These are phyloP conservation scores for Spermophilus dauricus DNA, from an alignment of 2,113 vertebrate genomes.

Conservation along the genomic window DNA sequence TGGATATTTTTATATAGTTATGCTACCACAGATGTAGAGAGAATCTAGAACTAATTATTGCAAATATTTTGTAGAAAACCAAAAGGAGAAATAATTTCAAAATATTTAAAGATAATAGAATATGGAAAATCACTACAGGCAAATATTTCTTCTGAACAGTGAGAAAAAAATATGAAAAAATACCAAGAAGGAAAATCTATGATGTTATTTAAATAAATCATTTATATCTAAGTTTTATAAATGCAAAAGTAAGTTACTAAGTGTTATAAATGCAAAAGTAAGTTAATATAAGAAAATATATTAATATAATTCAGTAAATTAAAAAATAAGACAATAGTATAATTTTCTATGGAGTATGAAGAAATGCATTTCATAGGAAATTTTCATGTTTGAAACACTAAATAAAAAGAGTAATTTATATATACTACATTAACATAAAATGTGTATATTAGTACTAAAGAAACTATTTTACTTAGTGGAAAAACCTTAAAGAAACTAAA, in stretches of 20 bases:
- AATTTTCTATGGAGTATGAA: background rate
- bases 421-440: background rate
- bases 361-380: background rate
- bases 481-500: background rate
- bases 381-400: background rate
- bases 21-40: background rate
- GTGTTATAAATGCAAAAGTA: background rate
- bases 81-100: background rate
- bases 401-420: background rate
- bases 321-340: background rate
- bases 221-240: background rate
- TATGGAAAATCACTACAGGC: background rate
- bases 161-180: background rate
- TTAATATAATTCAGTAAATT: background rate
- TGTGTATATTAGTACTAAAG: background rate
- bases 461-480: background rate
- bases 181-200: background rate
- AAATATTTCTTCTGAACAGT: background rate
- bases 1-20: background rate
- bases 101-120: background rate
- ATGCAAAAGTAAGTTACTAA: no score
- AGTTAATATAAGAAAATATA: background rate
- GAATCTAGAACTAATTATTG: background rate
- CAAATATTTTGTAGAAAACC: background rate
- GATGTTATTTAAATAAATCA: background rate